Conservation (phyloP, 1,140 invertebrate genomes). For the Ptiloglossa arizonensis region DNA sequence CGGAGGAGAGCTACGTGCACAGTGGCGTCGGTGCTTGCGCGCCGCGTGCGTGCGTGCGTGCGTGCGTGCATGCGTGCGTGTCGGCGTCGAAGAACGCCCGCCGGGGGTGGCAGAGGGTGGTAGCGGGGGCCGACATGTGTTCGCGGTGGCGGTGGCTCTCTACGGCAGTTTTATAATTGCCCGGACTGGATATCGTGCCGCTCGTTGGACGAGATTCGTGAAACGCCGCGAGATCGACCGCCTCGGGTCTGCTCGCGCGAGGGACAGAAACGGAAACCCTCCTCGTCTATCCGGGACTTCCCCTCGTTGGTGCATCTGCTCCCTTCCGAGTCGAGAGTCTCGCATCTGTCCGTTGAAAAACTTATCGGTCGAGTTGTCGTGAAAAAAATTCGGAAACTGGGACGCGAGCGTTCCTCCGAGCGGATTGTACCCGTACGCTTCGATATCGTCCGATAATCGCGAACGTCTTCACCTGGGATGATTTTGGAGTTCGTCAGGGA, state of each 20-base stretch:
- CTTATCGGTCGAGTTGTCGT: no score
- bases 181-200: constrained; percentile 56
- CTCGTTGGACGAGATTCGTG: constrained; percentile 59
- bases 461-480: no score
- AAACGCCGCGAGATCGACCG: constrained; percentile 43
- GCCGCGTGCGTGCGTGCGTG: constrained; percentile 51
- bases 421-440: no score
- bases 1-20: constrained; percentile 50
- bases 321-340: no score
- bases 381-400: no score
- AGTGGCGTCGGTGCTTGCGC: constrained; percentile 43
- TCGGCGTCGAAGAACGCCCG: constrained; percentile 62
- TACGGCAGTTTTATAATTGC: constrained; percentile 77
- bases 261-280: neutral
- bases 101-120: constrained; percentile 42
- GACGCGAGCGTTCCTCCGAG: no score
- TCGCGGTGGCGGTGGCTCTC: constrained; percentile 71
- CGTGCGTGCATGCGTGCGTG: constrained; percentile 67
- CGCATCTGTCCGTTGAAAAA: no score
- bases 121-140: constrained; percentile 71
- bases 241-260: neutral
- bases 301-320: neutral
- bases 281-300: neutral
- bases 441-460: no score
- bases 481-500: no score